Evolutionary conservation across 2,888 invertebrate species (phyloP), one percentile per base, ranked within the genome.

Genomic region (Gandaritis pyraliata): DNA sequence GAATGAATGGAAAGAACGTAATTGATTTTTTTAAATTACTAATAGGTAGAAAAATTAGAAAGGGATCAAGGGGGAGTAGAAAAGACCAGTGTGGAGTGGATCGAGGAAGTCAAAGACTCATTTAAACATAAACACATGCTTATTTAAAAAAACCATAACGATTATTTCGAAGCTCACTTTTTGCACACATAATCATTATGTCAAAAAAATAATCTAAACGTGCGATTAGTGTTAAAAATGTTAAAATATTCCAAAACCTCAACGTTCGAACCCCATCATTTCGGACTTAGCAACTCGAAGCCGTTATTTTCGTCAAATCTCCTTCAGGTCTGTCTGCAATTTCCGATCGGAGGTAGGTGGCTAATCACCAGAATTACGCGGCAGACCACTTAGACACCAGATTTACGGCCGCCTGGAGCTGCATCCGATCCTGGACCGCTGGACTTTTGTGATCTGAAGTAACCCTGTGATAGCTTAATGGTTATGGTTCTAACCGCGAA

Each of bases 321-420:
- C 47, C 47, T 47, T 50, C 58, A 18, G 12, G 47, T 11, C 58
- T 30, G 70, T 59, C 64, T 72, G 73, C 78, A 79, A 81, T 81
- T 75, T 78, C 62, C 66, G 64, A 54, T 56, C 67, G 63, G 62
- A 69, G 59, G 59, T 66, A 60, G 67, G 71, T 68, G 70, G 70
- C 73, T 81, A 80, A 82, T 81, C 78, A 74, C 69, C 67, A 66
- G 72, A 70, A 76, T 75, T 74, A 73, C 72, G 68, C 71, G 68
- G 54, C 53, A 54, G 64, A 58, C 71, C 75, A 76, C 78, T 82
- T 77, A 80, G 65, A 54, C 52, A 66, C 61, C 64, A 78, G 78
- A 81, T 81, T 81, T 80, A 80, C 78, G 64, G 65, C 55, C 65
- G 70, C 77, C 77, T 51, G 70, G 48, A 72, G 80, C 73, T 65